phyloP scores from a whole-genome alignment of 2,113 vertebrate genomes.

The Aegotheles bennettii region DNA sequence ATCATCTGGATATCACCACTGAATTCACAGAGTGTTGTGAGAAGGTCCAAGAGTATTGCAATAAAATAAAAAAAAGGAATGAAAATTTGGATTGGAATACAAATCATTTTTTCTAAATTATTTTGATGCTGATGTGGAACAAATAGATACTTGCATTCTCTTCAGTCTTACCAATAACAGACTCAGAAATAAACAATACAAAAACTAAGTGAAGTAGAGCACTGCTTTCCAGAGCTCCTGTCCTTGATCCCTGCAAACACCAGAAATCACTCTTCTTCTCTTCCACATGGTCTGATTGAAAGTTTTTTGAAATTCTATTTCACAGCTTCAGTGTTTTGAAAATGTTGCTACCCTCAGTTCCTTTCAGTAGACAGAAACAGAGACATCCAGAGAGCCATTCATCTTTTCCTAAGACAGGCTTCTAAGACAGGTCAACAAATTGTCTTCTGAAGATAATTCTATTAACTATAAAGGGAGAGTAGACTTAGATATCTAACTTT shows the following conservation, averaged over 20 bases:
- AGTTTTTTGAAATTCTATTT: background rate
- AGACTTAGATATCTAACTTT: background rate
- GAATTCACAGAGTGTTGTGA: background rate
- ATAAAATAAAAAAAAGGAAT: background rate
- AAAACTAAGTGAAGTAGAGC: background rate
- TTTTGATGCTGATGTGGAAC: background rate
- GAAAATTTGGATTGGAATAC: background rate
- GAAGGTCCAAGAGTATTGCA: background rate
- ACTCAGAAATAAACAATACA: background rate
- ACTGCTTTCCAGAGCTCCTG: background rate
- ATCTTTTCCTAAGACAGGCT: background rate
- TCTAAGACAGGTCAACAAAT: constrained; percentile 13
- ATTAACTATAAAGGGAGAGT: background rate
- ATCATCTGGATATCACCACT: background rate
- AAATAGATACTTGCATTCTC: background rate
- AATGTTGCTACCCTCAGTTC: background rate
- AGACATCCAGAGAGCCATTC: background rate
- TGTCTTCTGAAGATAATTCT: background rate
- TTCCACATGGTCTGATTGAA: background rate
- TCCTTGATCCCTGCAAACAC: background rate
- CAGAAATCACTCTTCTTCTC: background rate
- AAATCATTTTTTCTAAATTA: background rate
- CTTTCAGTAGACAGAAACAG: background rate
- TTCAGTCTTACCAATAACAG: background rate
- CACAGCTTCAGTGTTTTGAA: constrained; percentile 8